Base-by-base conservation (phyloP, 2,888 invertebrate species). In the Spilosoma lubricipeda region DNA sequence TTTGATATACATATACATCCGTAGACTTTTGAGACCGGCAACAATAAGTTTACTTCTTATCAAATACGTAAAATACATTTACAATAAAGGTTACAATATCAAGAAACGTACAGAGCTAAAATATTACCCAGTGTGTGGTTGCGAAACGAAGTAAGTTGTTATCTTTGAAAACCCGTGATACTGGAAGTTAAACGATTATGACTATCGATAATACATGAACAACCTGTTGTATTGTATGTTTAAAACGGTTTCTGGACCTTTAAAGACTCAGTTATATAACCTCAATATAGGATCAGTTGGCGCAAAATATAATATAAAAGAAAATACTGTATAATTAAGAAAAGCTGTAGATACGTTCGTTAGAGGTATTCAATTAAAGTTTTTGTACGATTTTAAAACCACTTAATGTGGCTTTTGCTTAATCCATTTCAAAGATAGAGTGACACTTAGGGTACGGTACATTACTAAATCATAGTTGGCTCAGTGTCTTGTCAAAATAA, bases 401-500 rank as follows among this genome's bases (percentile, higher is more conserved):
- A 27, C 15, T 20, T 18, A 63, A 63, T 63, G 18, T 30, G 30
- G 13, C 9, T 56, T 56, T 30, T 63, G 15, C 18, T 27, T n/a
- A 66, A 7, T 39, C n/a, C 27, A 42, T 36, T 69, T 56, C 11
- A 56, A 42, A 52, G 73, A 77, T 76, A 80, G 77, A 80, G 77
- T 79, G 82, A 84, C 81, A 81, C 76, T 80, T 79, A 86, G 88
- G 83, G 86, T 85, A 83, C 86, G 78, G 86, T 78, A 77, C 85
- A 83, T 77, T 78, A 77, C 80, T 92, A 92, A 91, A 92, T 92
- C 90, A 92, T 89, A 84, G 82, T 82, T 83, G 85, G 86, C 83
- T 84, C 83, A 85, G 82, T 87, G 87, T 75, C 77, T 76, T 88
- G 90, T 90, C 91, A 90, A 89, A 90, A 90, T 91, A 90, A 76